phyloP scores from a whole-genome alignment of 1,140 invertebrate species.

The Hyphantria cunea region DNA sequence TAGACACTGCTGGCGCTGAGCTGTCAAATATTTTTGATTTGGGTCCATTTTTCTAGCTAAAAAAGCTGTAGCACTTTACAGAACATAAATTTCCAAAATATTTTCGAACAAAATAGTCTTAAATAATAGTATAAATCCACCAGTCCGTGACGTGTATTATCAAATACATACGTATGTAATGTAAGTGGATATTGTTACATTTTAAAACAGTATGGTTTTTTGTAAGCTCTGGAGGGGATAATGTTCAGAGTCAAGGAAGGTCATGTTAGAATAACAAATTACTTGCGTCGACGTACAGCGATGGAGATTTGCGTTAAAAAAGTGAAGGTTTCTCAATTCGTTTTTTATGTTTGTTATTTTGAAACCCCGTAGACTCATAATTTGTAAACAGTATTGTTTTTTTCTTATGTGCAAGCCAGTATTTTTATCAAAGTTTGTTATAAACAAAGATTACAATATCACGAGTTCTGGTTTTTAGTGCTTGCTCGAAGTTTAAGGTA shows the following conservation, averaged over 20 bases:
- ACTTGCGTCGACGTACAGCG: constrained; percentile 33
- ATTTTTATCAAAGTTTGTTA: too few relatives aligned
- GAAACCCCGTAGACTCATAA: too few relatives aligned
- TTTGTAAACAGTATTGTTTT: too few relatives aligned
- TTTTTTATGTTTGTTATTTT: constrained; percentile 32
- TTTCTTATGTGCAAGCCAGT: too few relatives aligned
- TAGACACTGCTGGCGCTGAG: neutral
- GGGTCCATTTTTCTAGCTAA: neutral
- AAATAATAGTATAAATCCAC: constrained; percentile 1
- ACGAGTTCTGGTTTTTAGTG: too few relatives aligned
- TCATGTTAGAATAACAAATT: constrained; percentile 62
- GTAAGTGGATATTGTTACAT: constrained; percentile 4
- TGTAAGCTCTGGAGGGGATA: constrained; percentile 33
- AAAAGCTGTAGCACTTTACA: neutral
- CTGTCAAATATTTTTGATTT: neutral
- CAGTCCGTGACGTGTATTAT: constrained; percentile 9
- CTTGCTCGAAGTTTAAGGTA: neutral
- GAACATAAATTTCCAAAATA: too few relatives aligned
- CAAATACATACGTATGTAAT: neutral
- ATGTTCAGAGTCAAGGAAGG: constrained; percentile 56
- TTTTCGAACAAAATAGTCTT: too few relatives aligned
- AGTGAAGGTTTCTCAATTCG: too few relatives aligned
- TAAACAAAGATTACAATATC: too few relatives aligned
- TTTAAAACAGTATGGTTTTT: constrained; percentile 33
- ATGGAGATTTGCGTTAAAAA: constrained; percentile 33